Evolutionary conservation across 64 coral and sea anemone genomes (phyloP).

Genomic region (Cladopsammia gracilis): DNA sequence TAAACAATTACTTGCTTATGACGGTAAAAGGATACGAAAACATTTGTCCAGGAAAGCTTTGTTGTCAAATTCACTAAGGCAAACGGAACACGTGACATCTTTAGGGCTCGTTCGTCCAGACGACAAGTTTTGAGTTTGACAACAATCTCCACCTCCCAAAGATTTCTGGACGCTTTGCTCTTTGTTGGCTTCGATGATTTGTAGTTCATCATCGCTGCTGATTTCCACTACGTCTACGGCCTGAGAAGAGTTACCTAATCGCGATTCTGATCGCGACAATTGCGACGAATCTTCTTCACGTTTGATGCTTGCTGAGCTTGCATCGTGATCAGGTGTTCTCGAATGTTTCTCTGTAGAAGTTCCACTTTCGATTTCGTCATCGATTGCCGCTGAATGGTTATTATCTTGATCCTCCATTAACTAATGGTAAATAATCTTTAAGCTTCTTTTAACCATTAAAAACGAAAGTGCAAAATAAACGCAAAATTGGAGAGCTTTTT

Average conservation of each 20-base stretch:
- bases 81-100: slow-evolving; percentile 83
- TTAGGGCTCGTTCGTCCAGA: slow-evolving; percentile 42
- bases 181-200: neutral
- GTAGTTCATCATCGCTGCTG: slow-evolving; percentile 15
- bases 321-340: neutral
- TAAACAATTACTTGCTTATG: too few relatives aligned
- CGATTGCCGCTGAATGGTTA: neutral
- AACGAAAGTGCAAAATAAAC: neutral
- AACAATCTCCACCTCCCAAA: neutral
- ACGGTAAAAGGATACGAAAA: slow-evolving; percentile 91
- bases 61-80: slow-evolving; percentile 91
- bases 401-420: neutral
- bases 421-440: neutral
- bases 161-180: neutral
- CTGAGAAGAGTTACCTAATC: neutral
- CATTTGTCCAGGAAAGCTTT: slow-evolving; percentile 93
- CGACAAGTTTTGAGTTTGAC: neutral
- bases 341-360: neutral
- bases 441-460: neutral
- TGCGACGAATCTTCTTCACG: neutral
- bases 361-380: neutral
- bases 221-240: neutral
- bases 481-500: neutral
- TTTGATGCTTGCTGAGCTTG: neutral
- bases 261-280: neutral